Conservation (phyloP, 37 sponge, comb jelly and placozoan genomes). For the Ephydatia muelleri region DNA sequence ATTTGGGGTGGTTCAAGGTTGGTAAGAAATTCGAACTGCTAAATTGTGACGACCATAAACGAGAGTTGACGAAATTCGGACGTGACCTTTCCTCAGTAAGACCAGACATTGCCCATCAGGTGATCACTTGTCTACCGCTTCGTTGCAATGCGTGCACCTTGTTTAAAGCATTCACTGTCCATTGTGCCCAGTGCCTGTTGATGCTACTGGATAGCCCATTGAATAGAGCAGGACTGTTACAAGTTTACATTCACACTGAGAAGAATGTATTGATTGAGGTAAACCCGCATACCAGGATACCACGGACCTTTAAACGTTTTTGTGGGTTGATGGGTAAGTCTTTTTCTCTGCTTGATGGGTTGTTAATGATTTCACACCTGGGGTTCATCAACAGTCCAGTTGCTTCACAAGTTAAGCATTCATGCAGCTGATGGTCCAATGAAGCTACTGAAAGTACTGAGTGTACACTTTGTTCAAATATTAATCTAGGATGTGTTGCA, state of each 20-base stretch:
- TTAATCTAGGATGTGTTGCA: constrained; percentile 12
- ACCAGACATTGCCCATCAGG: constrained; percentile 97
- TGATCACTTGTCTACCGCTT: background rate
- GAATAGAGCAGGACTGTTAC: constrained; percentile 95
- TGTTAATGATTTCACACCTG: background rate
- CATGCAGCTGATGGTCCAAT: constrained; percentile 96
- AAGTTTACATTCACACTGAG: constrained; percentile 96
- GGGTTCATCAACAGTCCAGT: constrained; percentile 66
- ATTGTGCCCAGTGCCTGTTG: constrained; percentile 79
- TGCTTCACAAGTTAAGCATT: constrained; percentile 96
- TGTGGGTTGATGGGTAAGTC: constrained; percentile 95
- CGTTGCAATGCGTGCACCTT: background rate
- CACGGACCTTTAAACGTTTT: constrained; percentile 97
- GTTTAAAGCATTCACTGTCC: background rate
- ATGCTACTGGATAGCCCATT: constrained; percentile 99
- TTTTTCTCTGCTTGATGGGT: background rate
- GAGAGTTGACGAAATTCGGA: constrained; percentile 67
- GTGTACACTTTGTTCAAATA: background rate
- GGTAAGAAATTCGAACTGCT: constrained; percentile 90
- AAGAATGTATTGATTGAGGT: constrained; percentile 97
- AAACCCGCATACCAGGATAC: constrained; percentile 91
- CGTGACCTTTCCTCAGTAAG: constrained; percentile 78
- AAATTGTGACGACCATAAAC: constrained; percentile 87
- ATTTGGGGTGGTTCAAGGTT: constrained; percentile 35
- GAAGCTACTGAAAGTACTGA: constrained; percentile 86